Evolutionary conservation across 2,888 invertebrate species (phyloP).

Genomic region (Rhyacophila evoluta): DNA sequence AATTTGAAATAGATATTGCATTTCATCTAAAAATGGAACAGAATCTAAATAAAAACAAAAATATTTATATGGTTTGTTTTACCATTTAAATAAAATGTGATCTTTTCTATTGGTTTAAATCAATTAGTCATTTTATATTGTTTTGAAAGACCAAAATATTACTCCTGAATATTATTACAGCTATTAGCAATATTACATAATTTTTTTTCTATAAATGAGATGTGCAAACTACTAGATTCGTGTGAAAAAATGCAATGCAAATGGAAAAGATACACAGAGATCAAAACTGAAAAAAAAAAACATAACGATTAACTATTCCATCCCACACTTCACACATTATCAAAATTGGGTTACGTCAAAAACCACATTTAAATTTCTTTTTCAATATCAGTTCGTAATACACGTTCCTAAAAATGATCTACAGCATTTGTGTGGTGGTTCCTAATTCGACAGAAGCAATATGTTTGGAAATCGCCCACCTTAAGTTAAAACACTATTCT

Average conservation of each 20-base stretch:
- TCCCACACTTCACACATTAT: not conserved
- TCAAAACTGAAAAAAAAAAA: slow-evolving; percentile 11
- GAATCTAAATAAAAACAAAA: too few species aligned
- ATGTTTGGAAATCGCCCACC: too few species aligned
- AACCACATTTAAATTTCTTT: slow-evolving; percentile 9
- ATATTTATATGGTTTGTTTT: too few species aligned
- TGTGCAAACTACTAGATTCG: slow-evolving; percentile 6
- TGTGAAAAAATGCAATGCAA: slow-evolving; percentile 10
- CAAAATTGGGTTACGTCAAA: slow-evolving; percentile 35
- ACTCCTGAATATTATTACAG: not conserved
- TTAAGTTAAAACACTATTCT: too few species aligned
- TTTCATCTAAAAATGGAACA: too few species aligned
- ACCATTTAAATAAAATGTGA: too few species aligned
- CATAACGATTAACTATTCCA: not conserved
- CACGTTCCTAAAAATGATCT: slow-evolving; percentile 25
- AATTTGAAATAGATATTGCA: too few species aligned
- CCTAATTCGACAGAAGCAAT: too few species aligned
- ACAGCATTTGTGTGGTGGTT: not conserved
- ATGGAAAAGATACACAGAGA: slow-evolving; percentile 16
- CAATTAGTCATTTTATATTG: too few species aligned
- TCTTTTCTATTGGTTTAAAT: too few species aligned
- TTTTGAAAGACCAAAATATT: not conserved
- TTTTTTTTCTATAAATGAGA: slow-evolving; percentile 8
- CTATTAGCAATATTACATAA: slow-evolving; percentile 3
- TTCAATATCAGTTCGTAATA: slow-evolving; percentile 46